phyloP scores from a whole-genome alignment of 2,113 vertebrate species.

The Uria lomvia region DNA sequence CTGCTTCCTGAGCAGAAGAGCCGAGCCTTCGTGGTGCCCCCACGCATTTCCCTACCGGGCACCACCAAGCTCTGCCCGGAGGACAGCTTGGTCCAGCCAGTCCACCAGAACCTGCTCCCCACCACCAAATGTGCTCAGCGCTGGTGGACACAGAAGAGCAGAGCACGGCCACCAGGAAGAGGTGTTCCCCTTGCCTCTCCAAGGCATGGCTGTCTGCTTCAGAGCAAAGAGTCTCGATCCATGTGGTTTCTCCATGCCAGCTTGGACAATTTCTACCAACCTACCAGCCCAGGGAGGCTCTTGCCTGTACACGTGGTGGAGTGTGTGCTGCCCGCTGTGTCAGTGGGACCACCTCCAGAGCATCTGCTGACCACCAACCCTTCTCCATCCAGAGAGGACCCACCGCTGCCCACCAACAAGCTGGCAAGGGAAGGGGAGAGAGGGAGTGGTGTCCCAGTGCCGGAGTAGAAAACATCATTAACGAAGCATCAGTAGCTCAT shows the following conservation, averaged over 20 bases:
- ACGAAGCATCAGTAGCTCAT: slow-evolving; percentile 39
- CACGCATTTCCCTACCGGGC: neutral
- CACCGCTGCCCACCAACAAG: neutral
- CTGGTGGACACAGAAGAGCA: neutral
- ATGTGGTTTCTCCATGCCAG: neutral
- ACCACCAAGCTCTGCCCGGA: neutral
- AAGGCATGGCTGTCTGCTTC: neutral
- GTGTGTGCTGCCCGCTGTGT: neutral
- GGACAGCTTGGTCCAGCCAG: neutral
- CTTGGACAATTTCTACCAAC: neutral
- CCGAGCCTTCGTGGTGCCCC: neutral
- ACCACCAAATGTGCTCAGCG: neutral
- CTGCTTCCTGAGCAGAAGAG: neutral
- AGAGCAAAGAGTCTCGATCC: neutral
- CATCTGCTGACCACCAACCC: neutral
- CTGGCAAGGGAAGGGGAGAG: neutral
- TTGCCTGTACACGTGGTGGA: neutral
- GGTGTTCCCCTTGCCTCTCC: neutral
- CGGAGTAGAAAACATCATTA: neutral
- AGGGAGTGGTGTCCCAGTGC: neutral
- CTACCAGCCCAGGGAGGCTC: neutral
- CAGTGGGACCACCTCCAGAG: neutral
- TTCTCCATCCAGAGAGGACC: neutral
- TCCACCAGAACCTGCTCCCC: neutral
- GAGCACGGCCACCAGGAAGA: neutral